Percentiles rank a stretch among this genome's conserved stretches.
phyloP scores from a whole-genome alignment of 2,888 invertebrate species.

The Ischnura elegans region DNA sequence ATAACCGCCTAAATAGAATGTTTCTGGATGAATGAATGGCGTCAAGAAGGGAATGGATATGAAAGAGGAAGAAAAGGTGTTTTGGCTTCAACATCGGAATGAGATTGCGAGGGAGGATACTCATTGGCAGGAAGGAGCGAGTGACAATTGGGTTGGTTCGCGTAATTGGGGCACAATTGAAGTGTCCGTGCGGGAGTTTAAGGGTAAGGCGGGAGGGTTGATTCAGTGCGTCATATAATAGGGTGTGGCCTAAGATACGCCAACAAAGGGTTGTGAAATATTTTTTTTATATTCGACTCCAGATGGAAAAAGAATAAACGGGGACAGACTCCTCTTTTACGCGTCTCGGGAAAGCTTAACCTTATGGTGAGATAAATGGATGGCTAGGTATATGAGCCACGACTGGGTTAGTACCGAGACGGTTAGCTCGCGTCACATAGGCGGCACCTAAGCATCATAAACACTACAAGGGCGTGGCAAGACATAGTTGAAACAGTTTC shows the following conservation, averaged over 20 bases:
- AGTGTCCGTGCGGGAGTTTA: not conserved
- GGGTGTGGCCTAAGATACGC: constrained; percentile 7
- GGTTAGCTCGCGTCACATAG: not conserved
- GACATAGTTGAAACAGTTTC: not conserved
- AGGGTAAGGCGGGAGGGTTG: not conserved
- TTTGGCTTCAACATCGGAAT: not conserved
- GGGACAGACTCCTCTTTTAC: not conserved
- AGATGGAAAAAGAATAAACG: not conserved
- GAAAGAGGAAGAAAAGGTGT: not conserved
- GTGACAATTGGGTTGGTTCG: too few relatives aligned
- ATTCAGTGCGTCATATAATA: not conserved
- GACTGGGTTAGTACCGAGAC: not conserved
- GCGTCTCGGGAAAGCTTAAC: not conserved
- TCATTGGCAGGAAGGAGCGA: not conserved
- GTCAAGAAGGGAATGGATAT: not conserved
- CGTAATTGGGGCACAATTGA: not conserved
- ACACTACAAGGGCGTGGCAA: not conserved
- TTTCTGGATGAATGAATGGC: not conserved
- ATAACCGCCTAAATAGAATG: not conserved
- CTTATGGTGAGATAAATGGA: not conserved
- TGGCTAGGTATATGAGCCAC: not conserved
- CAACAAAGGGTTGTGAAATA: not conserved
- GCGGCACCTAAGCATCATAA: not conserved
- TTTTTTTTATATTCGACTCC: not conserved
- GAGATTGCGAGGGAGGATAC: not conserved